phyloP scores from a whole-genome alignment of 2,888 invertebrate species.

The Chaetogeoica ovagalla region DNA sequence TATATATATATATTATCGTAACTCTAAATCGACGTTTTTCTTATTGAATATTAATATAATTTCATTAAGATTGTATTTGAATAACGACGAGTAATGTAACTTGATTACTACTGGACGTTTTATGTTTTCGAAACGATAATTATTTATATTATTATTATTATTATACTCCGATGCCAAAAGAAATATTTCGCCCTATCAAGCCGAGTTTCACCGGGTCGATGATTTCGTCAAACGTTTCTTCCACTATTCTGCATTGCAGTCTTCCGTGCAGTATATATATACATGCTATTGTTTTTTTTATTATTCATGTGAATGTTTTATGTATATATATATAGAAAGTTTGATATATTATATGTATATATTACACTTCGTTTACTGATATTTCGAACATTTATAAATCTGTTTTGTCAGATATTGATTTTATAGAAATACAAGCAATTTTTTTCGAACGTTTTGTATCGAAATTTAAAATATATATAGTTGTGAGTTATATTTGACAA shows the following conservation, averaged over 20 bases:
- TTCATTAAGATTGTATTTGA: too few relatives aligned
- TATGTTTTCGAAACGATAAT: not conserved
- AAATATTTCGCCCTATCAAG: not conserved
- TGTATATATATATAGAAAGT: too few relatives aligned
- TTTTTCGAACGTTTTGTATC: too few relatives aligned
- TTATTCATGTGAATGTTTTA: not conserved
- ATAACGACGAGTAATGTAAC: not conserved
- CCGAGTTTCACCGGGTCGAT: not conserved
- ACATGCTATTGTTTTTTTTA: not conserved
- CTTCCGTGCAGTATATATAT: not conserved
- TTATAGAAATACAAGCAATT: not conserved
- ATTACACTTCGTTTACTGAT: not conserved
- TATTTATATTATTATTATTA: not conserved
- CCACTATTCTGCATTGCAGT: not conserved
- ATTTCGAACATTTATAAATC: not conserved
- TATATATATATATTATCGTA: too few relatives aligned
- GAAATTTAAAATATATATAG: too few relatives aligned
- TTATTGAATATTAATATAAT: too few relatives aligned
- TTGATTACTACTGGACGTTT: not conserved
- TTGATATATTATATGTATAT: not conserved
- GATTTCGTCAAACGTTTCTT: not conserved
- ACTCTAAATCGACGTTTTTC: too few relatives aligned
- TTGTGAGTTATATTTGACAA: too few relatives aligned
- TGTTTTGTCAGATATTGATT: not conserved
- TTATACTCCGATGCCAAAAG: not conserved